Evolutionary conservation across 2,888 invertebrate genomes (phyloP), one percentile per base, ranked within the genome.

Genomic region (Drosophila mettleri): DNA sequence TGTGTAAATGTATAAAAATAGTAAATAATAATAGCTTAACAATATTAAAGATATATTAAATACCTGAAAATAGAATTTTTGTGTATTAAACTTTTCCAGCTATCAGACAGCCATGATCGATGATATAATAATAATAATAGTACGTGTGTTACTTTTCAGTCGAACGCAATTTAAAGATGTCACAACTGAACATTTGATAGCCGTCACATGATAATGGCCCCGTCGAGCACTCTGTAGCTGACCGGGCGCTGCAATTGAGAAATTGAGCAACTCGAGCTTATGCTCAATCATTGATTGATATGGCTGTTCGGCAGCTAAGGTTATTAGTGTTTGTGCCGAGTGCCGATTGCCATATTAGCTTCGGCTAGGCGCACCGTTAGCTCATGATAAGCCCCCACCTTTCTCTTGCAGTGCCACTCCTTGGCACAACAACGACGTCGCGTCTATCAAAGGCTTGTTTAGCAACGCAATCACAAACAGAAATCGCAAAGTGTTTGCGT

Each of bases 281-380:
- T 73, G 69, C 80, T 83, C 80, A 83, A 83, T 88, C 83, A 83
- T 76, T 78, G 78, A 76, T 74, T 68, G 84, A 88, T 86, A 86
- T 65, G 69, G 49, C 51, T 31, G 52, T 48, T 64, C 58, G 48
- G 52, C 48, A 46, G 61, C 43, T 73, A 60, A 72, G 57, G 78
- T 55, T 67, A 45, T 79, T 63, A 9, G 43, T n/a, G 48, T 31
- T 31, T 31, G 18, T 12, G 29, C 45, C 58, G 69, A 59, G 18
- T 12, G 29, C 45, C 58, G 69, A 59, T 73, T 45, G 43, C 9
- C 33, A 6, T 75, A 64, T 58, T 38, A 43, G 33, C 36, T 43
- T 38, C 9, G 64, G 39, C 18, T 38, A 59, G 29, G 54, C 49
- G 45, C 55, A 68, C 16, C 36, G 63, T 53, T 10, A 45, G 61